A percentile compares a stretch with the other conserved stretches of the same genome.
phyloP scores from a whole-genome alignment of 2,797 vertebrate species.

The Coregonus sp. region DNA sequence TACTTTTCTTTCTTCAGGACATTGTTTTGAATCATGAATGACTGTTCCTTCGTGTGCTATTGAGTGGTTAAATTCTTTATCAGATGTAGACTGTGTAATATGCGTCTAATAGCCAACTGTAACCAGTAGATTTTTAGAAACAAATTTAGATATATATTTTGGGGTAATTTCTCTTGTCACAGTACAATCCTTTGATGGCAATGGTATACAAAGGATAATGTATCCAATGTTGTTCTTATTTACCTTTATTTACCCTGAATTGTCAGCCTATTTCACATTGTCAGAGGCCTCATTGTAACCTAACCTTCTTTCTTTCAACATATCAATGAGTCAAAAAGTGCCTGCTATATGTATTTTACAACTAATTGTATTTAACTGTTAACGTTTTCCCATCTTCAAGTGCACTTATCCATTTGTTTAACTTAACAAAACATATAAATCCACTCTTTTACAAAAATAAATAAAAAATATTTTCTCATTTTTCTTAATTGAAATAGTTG shows the following conservation, averaged over 20 bases:
- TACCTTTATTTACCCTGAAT: constrained; percentile 7
- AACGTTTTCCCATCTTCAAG: constrained; percentile 48
- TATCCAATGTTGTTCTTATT: constrained; percentile 14
- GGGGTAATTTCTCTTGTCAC: constrained; percentile 12
- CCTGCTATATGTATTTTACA: constrained; percentile 50
- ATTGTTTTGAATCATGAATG: constrained; percentile 33
- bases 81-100: constrained; percentile 14
- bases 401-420: constrained; percentile 63
- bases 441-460: constrained; percentile 42
- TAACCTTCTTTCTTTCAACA: constrained; percentile 22
- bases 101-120: constrained; percentile 20
- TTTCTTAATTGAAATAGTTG: constrained; percentile 19
- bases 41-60: constrained; percentile 52
- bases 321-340: constrained; percentile 48
- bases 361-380: constrained; percentile 48
- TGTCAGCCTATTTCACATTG: constrained; percentile 10
- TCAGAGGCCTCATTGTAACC: constrained; percentile 20
- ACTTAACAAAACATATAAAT: constrained; percentile 60
- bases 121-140: constrained; percentile 19
- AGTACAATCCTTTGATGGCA: constrained; percentile 7
- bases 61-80: constrained; percentile 29
- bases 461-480: constrained; percentile 8
- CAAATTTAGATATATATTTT: constrained; percentile 17
- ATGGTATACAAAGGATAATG: constrained; percentile 2
- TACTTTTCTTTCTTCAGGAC: constrained; percentile 60